Evolutionary conservation across 1,140 invertebrate genomes (phyloP), one percentile per base, ranked within the genome.

Genomic region (Diuraphis noxia): DNA sequence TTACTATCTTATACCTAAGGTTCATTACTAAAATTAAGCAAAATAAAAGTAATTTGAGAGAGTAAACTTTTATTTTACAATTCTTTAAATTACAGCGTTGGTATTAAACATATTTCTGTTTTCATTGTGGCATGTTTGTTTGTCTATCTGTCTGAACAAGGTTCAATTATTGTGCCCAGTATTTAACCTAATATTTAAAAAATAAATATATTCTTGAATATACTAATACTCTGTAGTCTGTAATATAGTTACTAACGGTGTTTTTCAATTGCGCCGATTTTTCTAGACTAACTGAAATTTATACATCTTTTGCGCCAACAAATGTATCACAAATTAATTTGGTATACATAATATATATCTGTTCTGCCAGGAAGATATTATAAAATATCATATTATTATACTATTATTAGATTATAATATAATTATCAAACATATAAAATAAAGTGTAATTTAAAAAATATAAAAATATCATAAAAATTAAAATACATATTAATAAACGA

Each of bases 31-130:
- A 8, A 49, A 86, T 49, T 49, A 86, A 23, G 84, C 4, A 19
- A 3, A 49, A 86, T 86, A 49, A 86, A 85, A 49, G 41, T 86
- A 86, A 86, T 86, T 86, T 49, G 10, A 10, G 43, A 49, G 1
- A 10, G 36, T 86, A 86, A 34, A 46, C n/a, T 86, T 49, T 86
- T 49, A 86, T 86, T 46, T 86, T 86, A 46, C 30, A n/a, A 43
- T 41, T 84, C 82, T 34, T 43, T 7, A 84, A 84, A 84, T n/a
- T 49, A 19, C 43, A n/a, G 17, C 19, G 1, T 1, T 49, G 13
- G 43, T 46, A 46, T 49, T 86, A 86, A 86, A 36, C 43, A n/a
- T 86, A 43, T 36, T 9, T 30, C n/a, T 46, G 41, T 21, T 46
- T 46, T 49, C 30, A 25, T 49, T 36, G 43, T 36, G n/a, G 34